These are phyloP conservation scores for Dreissena polymorpha DNA, from an alignment of 1,140 invertebrate species.

Conservation along the genomic window DNA sequence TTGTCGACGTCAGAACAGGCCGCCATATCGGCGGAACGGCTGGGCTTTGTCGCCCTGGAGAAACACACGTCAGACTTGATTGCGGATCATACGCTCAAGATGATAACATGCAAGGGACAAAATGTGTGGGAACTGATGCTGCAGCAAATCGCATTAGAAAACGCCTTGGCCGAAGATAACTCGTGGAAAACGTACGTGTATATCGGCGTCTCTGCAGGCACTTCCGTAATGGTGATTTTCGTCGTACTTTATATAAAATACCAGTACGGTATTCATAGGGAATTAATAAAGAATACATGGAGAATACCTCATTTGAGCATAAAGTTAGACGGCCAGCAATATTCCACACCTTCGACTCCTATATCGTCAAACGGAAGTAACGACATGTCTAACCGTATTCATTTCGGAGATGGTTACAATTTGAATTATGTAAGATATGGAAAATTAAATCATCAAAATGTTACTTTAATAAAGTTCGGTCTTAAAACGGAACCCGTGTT, in stretches of 20 bases:
- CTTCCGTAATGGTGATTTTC: conserved; percentile 31
- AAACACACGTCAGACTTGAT: conserved; percentile 35
- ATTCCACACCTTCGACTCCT: no score
- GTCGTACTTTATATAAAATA: conserved; percentile 42
- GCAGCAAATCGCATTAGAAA: conserved; percentile 58
- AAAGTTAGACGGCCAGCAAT: background rate
- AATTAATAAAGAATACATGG: conserved; percentile 69
- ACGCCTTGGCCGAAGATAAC: conserved; percentile 1
- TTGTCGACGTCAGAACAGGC: conserved; percentile 55
- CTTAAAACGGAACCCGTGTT: background rate
- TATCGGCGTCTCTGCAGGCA: conserved; percentile 46
- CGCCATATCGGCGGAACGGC: conserved; percentile 7
- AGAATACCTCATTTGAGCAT: conserved; percentile 56
- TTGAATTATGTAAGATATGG: conserved; percentile 43
- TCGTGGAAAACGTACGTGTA: conserved; percentile 59
- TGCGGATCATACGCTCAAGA: conserved; percentile 50
- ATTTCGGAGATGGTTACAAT: no score
- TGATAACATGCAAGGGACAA: conserved; percentile 63
- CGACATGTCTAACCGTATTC: no score
- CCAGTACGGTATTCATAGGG: conserved; percentile 49
- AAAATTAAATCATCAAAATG: conserved; percentile 57
- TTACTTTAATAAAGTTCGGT: conserved; percentile 56
- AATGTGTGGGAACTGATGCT: conserved; percentile 58
- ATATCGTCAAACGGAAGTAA: no score
- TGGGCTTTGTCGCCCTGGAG: conserved; percentile 63